phyloP scores from a whole-genome alignment of 2,888 invertebrate genomes.

The Tetramorium bicarinatum region DNA sequence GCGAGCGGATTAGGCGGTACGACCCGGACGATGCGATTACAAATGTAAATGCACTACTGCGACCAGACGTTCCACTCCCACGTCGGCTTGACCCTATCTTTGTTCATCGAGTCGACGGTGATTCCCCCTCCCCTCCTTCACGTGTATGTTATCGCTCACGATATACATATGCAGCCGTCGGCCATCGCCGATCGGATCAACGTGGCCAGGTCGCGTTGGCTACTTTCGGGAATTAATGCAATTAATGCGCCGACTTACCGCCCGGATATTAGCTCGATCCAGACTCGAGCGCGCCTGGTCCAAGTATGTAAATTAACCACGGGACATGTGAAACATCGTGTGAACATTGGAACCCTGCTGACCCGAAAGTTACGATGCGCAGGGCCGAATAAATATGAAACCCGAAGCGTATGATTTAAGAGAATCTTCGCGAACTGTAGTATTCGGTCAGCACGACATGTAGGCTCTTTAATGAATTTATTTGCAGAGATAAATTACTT shows the following conservation, averaged over 20 bases:
- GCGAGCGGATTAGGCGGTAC: conserved; percentile 59
- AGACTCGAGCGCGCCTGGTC: conserved; percentile 45
- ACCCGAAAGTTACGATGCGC: conserved; percentile 22
- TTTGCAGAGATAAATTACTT: conserved; percentile 19
- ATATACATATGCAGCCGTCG: conserved; percentile 31
- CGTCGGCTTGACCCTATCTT: conserved; percentile 77
- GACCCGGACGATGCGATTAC: conserved; percentile 69
- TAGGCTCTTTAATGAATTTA: neutral
- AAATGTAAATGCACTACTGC: conserved; percentile 75
- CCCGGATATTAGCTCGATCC: conserved; percentile 64
- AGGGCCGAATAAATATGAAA: neutral
- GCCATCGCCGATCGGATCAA: conserved; percentile 31
- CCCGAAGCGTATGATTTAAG: neutral
- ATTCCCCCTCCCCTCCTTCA: conserved; percentile 19
- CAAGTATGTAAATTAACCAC: conserved; percentile 56
- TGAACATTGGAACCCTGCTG: conserved; percentile 12
- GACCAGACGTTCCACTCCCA: conserved; percentile 74
- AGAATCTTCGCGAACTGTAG: neutral
- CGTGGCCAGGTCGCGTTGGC: conserved; percentile 8
- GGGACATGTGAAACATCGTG: conserved; percentile 13
- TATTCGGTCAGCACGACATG: too few species aligned
- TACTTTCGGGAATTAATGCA: conserved; percentile 62
- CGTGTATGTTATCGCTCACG: neutral
- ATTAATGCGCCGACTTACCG: conserved; percentile 65
- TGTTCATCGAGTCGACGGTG: conserved; percentile 69